phyloP scores from a whole-genome alignment of 1,140 invertebrate genomes.

The Caenorhabditis latens region DNA sequence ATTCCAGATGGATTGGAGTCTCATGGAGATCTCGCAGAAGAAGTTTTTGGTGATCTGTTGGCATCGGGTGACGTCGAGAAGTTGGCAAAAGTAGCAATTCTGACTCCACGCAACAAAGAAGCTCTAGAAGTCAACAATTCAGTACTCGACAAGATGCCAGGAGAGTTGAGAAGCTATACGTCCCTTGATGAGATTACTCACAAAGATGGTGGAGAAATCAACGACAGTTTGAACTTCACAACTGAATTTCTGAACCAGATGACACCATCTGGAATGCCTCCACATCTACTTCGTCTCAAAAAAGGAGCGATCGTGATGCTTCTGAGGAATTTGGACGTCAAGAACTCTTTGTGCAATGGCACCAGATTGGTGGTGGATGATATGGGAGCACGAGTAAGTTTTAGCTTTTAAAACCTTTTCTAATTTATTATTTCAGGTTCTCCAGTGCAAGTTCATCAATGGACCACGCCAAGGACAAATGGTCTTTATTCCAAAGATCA shows the following conservation, averaged over 20 bases:
- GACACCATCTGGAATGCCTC: constrained; percentile 57
- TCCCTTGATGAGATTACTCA: background rate
- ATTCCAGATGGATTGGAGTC: background rate
- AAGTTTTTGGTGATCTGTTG: background rate
- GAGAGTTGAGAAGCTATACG: background rate
- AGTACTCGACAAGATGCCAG: background rate
- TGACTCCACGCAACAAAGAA: constrained; percentile 10
- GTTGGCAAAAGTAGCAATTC: background rate
- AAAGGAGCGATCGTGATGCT: constrained; percentile 59
- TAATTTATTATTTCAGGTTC: background rate
- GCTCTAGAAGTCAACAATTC: background rate
- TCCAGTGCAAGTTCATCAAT: constrained; percentile 27
- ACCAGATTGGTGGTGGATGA: constrained; percentile 37
- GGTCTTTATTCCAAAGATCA: constrained; percentile 36
- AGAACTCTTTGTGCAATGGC: constrained; percentile 60
- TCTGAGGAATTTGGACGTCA: constrained; percentile 57
- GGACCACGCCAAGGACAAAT: background rate
- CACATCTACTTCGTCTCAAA: constrained; percentile 43
- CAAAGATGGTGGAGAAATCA: background rate
- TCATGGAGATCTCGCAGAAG: background rate
- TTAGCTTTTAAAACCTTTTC: background rate
- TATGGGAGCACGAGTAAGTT: background rate
- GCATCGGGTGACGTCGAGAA: background rate
- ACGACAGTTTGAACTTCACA: background rate
- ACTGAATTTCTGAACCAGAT: constrained; percentile 14